Percentiles rank a stretch among this genome's conserved stretches.
Conservation (phyloP, 2,113 vertebrate species). For the Syrmaticus mikado region DNA sequence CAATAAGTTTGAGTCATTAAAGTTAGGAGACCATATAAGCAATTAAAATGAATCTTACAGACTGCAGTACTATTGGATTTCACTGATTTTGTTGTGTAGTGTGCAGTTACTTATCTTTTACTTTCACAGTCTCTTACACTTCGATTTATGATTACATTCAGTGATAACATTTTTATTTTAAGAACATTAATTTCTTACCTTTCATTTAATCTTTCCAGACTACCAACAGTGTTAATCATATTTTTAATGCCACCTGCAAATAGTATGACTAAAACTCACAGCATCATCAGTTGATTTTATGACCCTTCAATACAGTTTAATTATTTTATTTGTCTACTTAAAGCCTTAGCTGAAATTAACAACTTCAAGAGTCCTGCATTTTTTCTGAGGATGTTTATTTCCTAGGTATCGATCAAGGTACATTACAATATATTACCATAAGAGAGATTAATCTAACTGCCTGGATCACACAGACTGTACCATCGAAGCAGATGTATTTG, state of each 20-base stretch:
- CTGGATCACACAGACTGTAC: not conserved
- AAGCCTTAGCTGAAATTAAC: conserved; percentile 15
- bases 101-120: not conserved
- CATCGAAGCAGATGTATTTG: not conserved
- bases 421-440: not conserved
- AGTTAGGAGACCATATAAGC: not conserved
- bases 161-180: not conserved
- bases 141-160: not conserved
- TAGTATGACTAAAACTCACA: not conserved
- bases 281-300: conserved; percentile 10
- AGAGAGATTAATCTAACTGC: not conserved
- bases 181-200: not conserved
- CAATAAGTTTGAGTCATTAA: not conserved
- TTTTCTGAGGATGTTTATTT: not conserved
- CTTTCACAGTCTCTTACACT: not conserved
- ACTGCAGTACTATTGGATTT: not conserved
- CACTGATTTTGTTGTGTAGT: not conserved
- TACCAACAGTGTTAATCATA: not conserved
- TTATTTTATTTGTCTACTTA: conserved; percentile 39
- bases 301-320: not conserved
- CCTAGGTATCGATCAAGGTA: not conserved
- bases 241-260: conserved; percentile 8
- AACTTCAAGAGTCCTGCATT: not conserved
- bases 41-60: not conserved
- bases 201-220: not conserved